A percentile compares a stretch with the other conserved stretches of the same genome.
Evolutionary conservation across 2,797 vertebrate species (phyloP).

Genomic region (Lacerta agilis): DNA sequence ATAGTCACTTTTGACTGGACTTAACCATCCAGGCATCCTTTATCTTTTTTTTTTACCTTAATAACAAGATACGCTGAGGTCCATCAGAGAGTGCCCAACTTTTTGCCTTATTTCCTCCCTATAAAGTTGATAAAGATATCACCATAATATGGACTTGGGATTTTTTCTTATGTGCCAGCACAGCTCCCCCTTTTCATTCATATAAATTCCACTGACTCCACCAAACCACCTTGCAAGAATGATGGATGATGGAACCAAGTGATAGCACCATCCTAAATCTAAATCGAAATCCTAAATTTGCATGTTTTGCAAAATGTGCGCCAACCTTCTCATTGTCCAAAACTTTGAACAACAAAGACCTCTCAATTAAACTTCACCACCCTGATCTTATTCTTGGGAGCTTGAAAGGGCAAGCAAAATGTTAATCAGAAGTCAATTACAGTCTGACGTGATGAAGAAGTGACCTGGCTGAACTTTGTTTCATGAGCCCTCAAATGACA

Average conservation of each 20-base stretch:
- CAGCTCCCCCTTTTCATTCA: neutral
- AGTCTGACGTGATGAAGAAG: neutral
- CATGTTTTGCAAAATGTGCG: neutral
- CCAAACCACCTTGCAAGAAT: neutral
- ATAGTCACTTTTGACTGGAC: no score
- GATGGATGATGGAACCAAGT: neutral
- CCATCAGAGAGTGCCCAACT: no score
- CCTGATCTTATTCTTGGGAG: neutral
- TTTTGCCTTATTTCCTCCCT: no score
- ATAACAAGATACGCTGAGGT: no score
- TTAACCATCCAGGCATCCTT: no score
- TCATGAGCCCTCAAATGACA: neutral
- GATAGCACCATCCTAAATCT: neutral
- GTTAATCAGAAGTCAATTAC: neutral
- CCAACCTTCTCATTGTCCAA: neutral
- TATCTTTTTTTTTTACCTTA: constrained; percentile 2
- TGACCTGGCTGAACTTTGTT: neutral
- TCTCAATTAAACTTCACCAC: neutral
- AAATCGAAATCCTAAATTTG: constrained; percentile 2
- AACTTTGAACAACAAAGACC: neutral
- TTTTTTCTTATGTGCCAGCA: neutral
- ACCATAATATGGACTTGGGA: no score
- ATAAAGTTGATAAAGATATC: no score
- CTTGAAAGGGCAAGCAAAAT: neutral
- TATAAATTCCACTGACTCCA: neutral